Evolutionary conservation across 2,888 invertebrate species (phyloP), one percentile per base, ranked within the genome.

Genomic region (Heliconius hortense): DNA sequence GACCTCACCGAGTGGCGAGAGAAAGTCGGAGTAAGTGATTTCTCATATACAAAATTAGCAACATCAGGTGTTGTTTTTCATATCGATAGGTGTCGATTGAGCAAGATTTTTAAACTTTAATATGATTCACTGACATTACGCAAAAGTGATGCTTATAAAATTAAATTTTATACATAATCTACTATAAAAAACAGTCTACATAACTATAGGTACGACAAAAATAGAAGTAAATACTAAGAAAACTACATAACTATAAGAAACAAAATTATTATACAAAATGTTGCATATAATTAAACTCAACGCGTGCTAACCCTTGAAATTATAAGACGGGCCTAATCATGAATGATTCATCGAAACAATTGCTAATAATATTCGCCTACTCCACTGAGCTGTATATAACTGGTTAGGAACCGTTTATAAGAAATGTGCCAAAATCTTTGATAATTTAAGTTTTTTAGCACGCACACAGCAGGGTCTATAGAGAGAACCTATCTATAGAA

Each of bases 261-360:
- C 26, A 15, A 60, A n/a, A n/a, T 24, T 59, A 59, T 24, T 59
- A 26, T 59, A 26, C 13, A 60, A 60, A 60, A 60, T 60, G 1
- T 26, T 60, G 60, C 60, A 26, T 60, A 24, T 15, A 26, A 15
- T 26, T n/a, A 56, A n/a, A 7, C 4, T 69, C n/a, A 7, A 59
- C n/a, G n/a, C 8, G 56, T 64, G 56, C 28, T n/a, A 64, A 64
- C 70, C 70, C 70, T 70, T 64, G 4, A 18, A 18, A 15, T n/a
- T 71, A 63, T 53, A 75, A 24, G 53, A 63, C 63, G 74, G 64
- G 67, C 63, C 73, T 74, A 72, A 77, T 78, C 78, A 79, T 81
- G 80, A 79, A 81, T 82, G 82, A 82, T 81, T 81, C 81, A 82
- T 80, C 73, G 73, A 72, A 78, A 81, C 81, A 80, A 79, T 79